Conservation (phyloP, 2,113 vertebrate species). For the Indri indri region DNA sequence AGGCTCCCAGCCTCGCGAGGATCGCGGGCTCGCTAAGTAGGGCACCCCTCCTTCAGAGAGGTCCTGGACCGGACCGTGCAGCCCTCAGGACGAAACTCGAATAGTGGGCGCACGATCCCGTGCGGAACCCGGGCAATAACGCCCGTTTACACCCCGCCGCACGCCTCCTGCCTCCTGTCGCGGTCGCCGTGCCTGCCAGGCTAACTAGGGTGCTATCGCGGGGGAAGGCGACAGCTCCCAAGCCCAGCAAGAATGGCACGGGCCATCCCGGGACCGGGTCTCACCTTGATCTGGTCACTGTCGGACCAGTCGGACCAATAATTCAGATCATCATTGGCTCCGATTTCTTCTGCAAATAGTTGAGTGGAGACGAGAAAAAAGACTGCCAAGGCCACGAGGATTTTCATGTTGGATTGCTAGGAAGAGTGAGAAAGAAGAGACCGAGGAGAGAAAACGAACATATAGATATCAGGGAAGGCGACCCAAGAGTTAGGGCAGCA, state of each 20-base stretch:
- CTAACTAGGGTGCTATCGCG: background rate
- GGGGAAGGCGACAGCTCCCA: background rate
- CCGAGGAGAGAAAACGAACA: background rate
- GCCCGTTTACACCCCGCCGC: background rate
- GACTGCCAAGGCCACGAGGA: conserved; percentile 86
- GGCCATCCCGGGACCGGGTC: background rate
- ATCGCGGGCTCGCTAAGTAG: background rate
- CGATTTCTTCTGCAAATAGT: conserved; percentile 87
- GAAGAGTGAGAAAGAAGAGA: background rate
- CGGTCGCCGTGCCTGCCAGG: too few species aligned
- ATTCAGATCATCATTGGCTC: conserved; percentile 87
- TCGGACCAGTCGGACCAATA: conserved; percentile 91
- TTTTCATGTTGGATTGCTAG: conserved; percentile 87
- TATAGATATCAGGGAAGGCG: background rate
- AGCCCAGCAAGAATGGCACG: background rate
- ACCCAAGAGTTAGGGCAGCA: background rate
- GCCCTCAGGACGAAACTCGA: background rate
- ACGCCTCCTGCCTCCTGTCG: background rate
- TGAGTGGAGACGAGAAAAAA: conserved; percentile 86
- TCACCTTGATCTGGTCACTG: conserved; percentile 89
- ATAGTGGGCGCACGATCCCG: background rate
- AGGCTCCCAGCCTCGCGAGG: background rate
- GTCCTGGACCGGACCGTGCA: background rate
- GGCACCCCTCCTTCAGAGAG: background rate
- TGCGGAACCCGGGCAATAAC: background rate